These are phyloP conservation scores for Epinephelus awoara DNA, from an alignment of 2,797 vertebrate species.

Conservation along the genomic window DNA sequence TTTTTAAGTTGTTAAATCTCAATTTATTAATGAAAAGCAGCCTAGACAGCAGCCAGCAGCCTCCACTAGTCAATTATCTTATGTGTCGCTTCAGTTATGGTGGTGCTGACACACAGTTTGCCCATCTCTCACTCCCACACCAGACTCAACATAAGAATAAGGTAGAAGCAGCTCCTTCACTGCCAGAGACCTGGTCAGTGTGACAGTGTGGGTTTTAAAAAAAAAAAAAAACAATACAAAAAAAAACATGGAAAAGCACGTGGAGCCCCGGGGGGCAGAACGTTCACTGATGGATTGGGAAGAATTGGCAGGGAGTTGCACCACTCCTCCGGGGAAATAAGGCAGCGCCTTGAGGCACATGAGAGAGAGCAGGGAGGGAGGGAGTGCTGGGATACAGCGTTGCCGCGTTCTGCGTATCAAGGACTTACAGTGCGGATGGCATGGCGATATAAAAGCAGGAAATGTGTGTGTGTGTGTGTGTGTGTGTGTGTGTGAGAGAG, in stretches of 20 bases:
- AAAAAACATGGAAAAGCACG: too few relatives aligned
- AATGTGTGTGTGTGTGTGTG: constrained; percentile 6
- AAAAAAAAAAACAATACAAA: constrained; percentile 3
- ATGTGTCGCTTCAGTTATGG: neutral
- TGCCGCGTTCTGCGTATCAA: constrained; percentile 43
- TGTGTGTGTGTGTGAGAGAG: neutral
- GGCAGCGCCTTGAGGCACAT: constrained; percentile 58
- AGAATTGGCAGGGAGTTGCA: constrained; percentile 76
- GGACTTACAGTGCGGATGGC: constrained; percentile 18
- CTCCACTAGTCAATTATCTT: neutral
- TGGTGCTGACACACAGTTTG: neutral
- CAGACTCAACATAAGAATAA: constrained; percentile 7
- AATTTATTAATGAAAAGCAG: neutral
- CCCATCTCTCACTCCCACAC: constrained; percentile 1
- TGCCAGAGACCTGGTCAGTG: constrained; percentile 13
- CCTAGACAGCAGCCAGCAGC: neutral
- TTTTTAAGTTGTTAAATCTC: neutral
- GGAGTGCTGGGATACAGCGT: neutral
- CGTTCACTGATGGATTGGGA: constrained; percentile 66
- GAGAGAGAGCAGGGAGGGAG: constrained; percentile 16
- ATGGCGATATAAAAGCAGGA: constrained; percentile 28
- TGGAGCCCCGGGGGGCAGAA: constrained; percentile 14
- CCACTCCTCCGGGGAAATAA: constrained; percentile 64
- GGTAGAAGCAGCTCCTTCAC: neutral
- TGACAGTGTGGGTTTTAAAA: neutral